phyloP scores from a whole-genome alignment of 2,888 invertebrate species.

The Acleris cristana region DNA sequence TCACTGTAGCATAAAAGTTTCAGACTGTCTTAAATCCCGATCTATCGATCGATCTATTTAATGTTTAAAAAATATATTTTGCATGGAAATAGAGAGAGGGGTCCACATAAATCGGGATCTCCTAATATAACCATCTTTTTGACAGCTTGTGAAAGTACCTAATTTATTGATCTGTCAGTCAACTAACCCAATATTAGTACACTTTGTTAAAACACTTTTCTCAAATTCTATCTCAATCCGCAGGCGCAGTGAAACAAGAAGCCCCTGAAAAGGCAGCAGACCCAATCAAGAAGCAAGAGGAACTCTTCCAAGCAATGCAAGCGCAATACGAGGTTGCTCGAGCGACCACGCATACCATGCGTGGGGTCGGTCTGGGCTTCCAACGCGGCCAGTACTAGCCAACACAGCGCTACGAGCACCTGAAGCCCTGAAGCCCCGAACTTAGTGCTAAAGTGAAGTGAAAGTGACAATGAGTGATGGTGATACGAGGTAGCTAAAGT shows the following conservation, averaged over 20 bases:
- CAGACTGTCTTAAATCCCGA: no score
- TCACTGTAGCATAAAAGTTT: no score
- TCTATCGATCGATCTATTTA: no score
- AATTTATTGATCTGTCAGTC: no score
- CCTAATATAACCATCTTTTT: no score
- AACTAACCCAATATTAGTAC: background rate
- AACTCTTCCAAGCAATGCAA: constrained; percentile 96
- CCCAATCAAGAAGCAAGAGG: constrained; percentile 89
- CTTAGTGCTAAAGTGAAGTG: background rate
- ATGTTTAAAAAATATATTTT: no score
- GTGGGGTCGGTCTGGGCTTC: constrained; percentile 93
- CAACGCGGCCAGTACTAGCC: constrained; percentile 71
- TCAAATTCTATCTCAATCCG: constrained; percentile 30
- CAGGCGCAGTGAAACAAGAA: constrained; percentile 70
- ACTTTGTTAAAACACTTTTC: background rate
- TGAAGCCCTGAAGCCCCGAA: background rate
- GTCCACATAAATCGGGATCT: no score
- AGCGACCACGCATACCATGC: constrained; percentile 97
- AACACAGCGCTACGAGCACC: background rate
- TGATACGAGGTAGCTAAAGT: no score
- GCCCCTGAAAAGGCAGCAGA: constrained; percentile 73
- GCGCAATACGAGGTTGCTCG: constrained; percentile 98
- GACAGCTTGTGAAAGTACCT: no score
- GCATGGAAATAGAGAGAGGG: no score
- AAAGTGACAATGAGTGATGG: no score